These are phyloP conservation scores for Falco columbarius DNA, from an alignment of 2,797 vertebrate species.

Conservation along the genomic window DNA sequence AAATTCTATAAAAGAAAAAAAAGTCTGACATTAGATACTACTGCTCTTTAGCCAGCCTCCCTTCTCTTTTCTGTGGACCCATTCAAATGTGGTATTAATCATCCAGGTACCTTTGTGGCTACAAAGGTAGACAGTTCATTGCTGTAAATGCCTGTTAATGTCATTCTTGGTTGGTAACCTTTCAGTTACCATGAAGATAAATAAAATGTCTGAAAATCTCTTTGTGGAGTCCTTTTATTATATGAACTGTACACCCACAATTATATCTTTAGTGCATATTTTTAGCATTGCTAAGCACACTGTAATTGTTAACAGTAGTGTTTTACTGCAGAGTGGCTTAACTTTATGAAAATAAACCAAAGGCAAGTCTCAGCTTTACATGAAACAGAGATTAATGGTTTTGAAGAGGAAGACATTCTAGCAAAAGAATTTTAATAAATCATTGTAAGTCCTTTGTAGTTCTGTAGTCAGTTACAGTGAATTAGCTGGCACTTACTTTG, in stretches of 20 bases:
- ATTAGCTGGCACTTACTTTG: not conserved
- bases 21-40: not conserved
- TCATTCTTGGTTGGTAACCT: conserved; percentile 26
- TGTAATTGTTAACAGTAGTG: conserved; percentile 70
- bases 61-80: not conserved
- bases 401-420: conserved; percentile 48
- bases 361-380: conserved; percentile 30
- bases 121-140: not conserved
- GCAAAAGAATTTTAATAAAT: conserved; percentile 54
- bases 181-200: conserved; percentile 54
- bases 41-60: not conserved
- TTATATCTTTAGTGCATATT: conserved; percentile 58
- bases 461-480: not conserved
- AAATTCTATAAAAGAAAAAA: not conserved
- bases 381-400: conserved; percentile 68
- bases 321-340: conserved; percentile 61
- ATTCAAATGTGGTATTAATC: conserved; percentile 15
- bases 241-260: conserved; percentile 31
- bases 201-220: conserved; percentile 58
- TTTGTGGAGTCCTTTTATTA: conserved; percentile 22
- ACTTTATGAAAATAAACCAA: conserved; percentile 74
- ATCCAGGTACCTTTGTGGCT: not conserved
- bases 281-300: not conserved
- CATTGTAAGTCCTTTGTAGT: conserved; percentile 11
- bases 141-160: conserved; percentile 37